Percentiles rank a stretch among this genome's conserved stretches.
phyloP scores from a whole-genome alignment of 2,797 vertebrate species.

The Scyliorhinus canicula region DNA sequence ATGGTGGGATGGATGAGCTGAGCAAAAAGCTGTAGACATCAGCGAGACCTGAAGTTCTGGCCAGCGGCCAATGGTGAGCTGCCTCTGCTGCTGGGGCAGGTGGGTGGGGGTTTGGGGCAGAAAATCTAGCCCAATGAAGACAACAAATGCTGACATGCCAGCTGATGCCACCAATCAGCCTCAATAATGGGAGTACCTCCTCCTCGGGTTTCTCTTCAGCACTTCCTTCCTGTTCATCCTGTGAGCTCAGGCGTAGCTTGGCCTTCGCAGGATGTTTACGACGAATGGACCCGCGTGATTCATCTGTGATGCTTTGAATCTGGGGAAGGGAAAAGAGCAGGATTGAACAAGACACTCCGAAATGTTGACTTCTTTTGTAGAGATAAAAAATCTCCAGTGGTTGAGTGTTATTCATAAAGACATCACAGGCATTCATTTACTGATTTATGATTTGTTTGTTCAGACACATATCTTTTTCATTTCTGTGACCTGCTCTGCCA shows the following conservation, averaged over 20 bases:
- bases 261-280: slow-evolving; percentile 86
- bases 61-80: no score
- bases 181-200: slow-evolving; percentile 59
- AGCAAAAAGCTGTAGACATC: no score
- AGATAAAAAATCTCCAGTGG: background rate
- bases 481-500: background rate
- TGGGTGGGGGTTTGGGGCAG: no score
- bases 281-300: slow-evolving; percentile 90
- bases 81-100: no score
- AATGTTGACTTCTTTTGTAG: background rate
- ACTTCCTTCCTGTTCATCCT: slow-evolving; percentile 75
- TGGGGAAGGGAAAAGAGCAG: slow-evolving; percentile 46
- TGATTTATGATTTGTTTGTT: background rate
- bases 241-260: slow-evolving; percentile 79
- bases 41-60: no score
- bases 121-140: background rate
- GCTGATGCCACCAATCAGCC: background rate
- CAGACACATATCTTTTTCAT: background rate
- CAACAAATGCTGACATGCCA: background rate
- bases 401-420: background rate
- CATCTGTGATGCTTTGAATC: slow-evolving; percentile 97
- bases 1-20: no score
- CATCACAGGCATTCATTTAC: background rate
- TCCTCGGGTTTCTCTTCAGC: slow-evolving; percentile 87
- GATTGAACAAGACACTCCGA: background rate